A percentile compares a stretch with the other conserved stretches of the same genome.
These are phyloP conservation scores for Cyaniris semiargus DNA, from an alignment of 2,888 invertebrate genomes.

Conservation along the genomic window DNA sequence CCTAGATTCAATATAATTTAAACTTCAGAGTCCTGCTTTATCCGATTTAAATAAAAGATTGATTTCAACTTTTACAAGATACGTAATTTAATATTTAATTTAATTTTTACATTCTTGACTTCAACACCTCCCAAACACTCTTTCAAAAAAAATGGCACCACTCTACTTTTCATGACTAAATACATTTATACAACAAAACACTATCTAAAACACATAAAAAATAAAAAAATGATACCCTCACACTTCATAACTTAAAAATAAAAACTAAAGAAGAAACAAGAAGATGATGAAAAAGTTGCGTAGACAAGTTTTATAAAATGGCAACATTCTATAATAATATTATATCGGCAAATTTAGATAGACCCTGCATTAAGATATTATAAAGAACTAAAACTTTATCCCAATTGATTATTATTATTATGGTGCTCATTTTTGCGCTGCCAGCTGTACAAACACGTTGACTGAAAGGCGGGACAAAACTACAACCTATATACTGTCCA, in stretches of 20 bases:
- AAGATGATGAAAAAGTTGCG: not conserved
- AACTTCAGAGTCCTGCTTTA: not conserved
- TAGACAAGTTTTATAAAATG: not conserved
- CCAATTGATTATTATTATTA: not conserved
- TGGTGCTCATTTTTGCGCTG: not conserved
- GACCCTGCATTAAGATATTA: not conserved
- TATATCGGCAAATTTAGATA: not conserved
- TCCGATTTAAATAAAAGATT: not conserved
- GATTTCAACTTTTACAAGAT: not conserved
- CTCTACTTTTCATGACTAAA: not conserved
- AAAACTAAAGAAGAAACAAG: too few relatives aligned
- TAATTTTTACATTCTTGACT: not conserved
- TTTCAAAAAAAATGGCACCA: not conserved
- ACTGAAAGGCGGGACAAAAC: not conserved
- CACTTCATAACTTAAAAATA: not conserved
- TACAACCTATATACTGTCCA: conserved; percentile 4
- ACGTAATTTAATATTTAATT: not conserved
- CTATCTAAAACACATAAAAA: not conserved
- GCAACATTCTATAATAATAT: too few relatives aligned
- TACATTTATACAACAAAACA: not conserved
- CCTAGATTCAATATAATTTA: not conserved
- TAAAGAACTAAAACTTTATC: too few relatives aligned
- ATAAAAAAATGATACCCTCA: not conserved
- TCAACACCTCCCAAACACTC: not conserved
- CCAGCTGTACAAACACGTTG: not conserved